phyloP scores from a whole-genome alignment of 2,797 vertebrate genomes.

The Sebastes flavidus region DNA sequence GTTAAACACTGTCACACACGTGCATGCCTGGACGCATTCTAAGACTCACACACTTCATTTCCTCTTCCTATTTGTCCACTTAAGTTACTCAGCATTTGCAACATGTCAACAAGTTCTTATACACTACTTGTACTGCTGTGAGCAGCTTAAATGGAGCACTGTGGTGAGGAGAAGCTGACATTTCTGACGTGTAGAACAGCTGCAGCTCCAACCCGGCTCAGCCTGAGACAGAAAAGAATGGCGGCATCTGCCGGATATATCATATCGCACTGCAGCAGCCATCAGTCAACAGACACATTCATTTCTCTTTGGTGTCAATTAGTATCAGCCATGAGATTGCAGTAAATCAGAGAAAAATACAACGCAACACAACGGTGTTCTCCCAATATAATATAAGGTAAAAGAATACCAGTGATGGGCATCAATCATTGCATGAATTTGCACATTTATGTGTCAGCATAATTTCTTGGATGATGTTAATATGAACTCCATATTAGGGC shows the following conservation, averaged over 20 bases:
- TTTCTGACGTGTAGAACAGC: slow-evolving; percentile 42
- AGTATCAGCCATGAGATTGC: not conserved
- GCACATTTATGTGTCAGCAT: not conserved
- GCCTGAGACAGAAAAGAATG: not conserved
- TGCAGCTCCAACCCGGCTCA: slow-evolving; percentile 8
- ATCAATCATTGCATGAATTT: not conserved
- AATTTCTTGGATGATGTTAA: not conserved
- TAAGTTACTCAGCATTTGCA: not conserved
- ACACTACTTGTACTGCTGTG: not conserved
- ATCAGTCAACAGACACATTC: not conserved
- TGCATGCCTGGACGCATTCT: slow-evolving; percentile 12
- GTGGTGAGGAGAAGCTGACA: not conserved
- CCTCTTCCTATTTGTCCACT: slow-evolving; percentile 1
- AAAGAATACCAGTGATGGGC: not conserved
- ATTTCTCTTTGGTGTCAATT: not conserved
- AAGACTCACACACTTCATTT: not conserved
- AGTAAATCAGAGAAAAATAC: not conserved
- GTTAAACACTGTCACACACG: not conserved
- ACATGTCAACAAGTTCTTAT: slow-evolving; percentile 10
- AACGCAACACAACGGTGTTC: not conserved
- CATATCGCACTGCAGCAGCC: slow-evolving; percentile 1
- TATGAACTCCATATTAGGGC: not conserved
- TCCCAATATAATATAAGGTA: not conserved
- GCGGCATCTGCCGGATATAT: slow-evolving; percentile 14
- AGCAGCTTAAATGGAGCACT: not conserved